Evolutionary conservation across 1,140 invertebrate genomes (phyloP).

Genomic region (Aplysia californica): DNA sequence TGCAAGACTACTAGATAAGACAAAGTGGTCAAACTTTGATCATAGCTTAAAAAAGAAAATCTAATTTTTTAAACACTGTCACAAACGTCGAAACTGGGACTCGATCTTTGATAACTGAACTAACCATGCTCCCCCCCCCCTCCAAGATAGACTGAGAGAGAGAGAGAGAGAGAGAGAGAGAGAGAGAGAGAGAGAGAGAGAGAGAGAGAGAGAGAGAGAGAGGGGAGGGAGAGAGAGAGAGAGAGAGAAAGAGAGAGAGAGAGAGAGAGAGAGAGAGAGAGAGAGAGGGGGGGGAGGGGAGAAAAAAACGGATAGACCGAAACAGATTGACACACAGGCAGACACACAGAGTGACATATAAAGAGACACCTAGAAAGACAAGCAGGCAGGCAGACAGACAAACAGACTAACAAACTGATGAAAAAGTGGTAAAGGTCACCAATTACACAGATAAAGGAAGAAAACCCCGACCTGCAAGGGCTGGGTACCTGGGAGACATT

Average conservation of each 20-base stretch:
- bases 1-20: too few species aligned
- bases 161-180: slow-evolving; percentile 8
- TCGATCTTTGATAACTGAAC: too few species aligned
- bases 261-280: not conserved
- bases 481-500: not conserved
- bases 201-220: slow-evolving; percentile 6
- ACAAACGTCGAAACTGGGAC: too few species aligned
- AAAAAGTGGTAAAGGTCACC: not conserved
- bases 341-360: slow-evolving; percentile 17
- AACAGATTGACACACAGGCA: not conserved
- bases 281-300: not conserved
- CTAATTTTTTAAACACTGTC: too few species aligned
- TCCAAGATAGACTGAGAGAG: too few species aligned
- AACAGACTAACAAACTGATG: too few species aligned
- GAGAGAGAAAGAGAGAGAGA: not conserved
- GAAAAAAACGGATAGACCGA: not conserved
- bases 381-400: too few species aligned
- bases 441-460: not conserved
- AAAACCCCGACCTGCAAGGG: not conserved
- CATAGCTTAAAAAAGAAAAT: too few species aligned
- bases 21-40: too few species aligned
- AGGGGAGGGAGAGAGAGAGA: not conserved
- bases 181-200: slow-evolving; percentile 6
- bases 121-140: too few species aligned
- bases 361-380: not conserved